These are phyloP conservation scores for Cyprinodon tularosa DNA, from an alignment of 2,113 vertebrate genomes.

Conservation along the genomic window DNA sequence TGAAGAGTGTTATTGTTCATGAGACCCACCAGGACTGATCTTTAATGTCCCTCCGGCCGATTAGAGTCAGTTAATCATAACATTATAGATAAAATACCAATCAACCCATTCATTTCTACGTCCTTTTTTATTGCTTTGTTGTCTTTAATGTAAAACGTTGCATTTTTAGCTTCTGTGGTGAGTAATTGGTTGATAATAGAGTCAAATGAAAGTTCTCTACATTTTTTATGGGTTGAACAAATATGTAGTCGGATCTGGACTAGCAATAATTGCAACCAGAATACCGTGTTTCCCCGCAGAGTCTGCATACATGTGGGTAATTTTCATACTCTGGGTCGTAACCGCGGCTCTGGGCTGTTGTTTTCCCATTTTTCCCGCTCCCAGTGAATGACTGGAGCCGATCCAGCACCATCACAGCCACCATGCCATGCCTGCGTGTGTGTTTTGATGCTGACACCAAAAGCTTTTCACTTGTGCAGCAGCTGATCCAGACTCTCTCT, in stretches of 20 bases:
- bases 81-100: background rate
- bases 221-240: conserved; percentile 2
- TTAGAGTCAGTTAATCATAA: background rate
- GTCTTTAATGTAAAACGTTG: background rate
- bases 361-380: conserved; percentile 42
- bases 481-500: conserved; percentile 14
- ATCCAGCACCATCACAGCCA: conserved; percentile 38
- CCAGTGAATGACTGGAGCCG: conserved; percentile 42
- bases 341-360: conserved; percentile 32
- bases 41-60: background rate
- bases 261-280: conserved; percentile 34
- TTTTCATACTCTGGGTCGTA: conserved; percentile 31
- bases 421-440: conserved; percentile 1
- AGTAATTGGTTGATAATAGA: background rate
- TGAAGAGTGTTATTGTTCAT: background rate
- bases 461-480: conserved; percentile 24
- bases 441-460: conserved; percentile 20
- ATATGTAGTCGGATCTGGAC: conserved; percentile 6
- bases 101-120: background rate
- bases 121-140: background rate
- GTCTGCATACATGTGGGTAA: conserved; percentile 35
- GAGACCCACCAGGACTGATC: background rate
- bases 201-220: conserved; percentile 17
- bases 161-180: background rate
- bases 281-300: conserved; percentile 45